Percentiles rank a stretch among this genome's conserved stretches.
These are phyloP conservation scores for Aporophyla nigra DNA, from an alignment of 2,888 invertebrate genomes.

Conservation along the genomic window DNA sequence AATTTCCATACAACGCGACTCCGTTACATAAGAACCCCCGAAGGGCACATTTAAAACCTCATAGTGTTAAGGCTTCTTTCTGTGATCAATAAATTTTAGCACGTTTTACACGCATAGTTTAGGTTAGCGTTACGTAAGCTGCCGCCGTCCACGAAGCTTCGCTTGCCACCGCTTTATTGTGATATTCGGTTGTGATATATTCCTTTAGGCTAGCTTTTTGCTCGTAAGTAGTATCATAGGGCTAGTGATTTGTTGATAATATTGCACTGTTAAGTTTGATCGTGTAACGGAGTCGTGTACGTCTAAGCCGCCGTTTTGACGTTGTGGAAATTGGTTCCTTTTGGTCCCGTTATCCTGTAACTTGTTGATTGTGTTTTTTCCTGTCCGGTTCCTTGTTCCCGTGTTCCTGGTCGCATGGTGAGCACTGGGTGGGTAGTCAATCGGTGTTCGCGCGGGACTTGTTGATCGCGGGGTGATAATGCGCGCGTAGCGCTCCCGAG, in stretches of 20 bases:
- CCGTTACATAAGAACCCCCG: slow-evolving; percentile 86
- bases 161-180: slow-evolving; percentile 90
- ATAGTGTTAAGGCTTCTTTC: slow-evolving; percentile 89
- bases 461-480: slow-evolving; percentile 83
- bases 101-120: slow-evolving; percentile 87
- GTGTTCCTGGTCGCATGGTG: slow-evolving; percentile 74
- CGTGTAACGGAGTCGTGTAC: slow-evolving; percentile 75
- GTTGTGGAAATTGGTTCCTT: slow-evolving; percentile 69
- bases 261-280: slow-evolving; percentile 55
- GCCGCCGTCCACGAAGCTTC: slow-evolving; percentile 90
- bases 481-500: slow-evolving; percentile 86
- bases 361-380: slow-evolving; percentile 73
- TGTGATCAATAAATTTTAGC: slow-evolving; percentile 89
- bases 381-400: slow-evolving; percentile 65
- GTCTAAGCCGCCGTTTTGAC: slow-evolving; percentile 76
- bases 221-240: slow-evolving; percentile 77
- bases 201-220: slow-evolving; percentile 88
- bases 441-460: slow-evolving; percentile 76
- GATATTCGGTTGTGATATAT: slow-evolving; percentile 90
- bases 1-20: slow-evolving; percentile 83
- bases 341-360: slow-evolving; percentile 64
- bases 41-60: slow-evolving; percentile 79
- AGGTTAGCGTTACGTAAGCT: slow-evolving; percentile 89
- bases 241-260: slow-evolving; percentile 58
- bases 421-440: slow-evolving; percentile 72